Percentiles rank a stretch among this genome's conserved stretches.
These are phyloP conservation scores for Crypturellus undulatus DNA, from an alignment of 2,113 vertebrate genomes.

Conservation along the genomic window DNA sequence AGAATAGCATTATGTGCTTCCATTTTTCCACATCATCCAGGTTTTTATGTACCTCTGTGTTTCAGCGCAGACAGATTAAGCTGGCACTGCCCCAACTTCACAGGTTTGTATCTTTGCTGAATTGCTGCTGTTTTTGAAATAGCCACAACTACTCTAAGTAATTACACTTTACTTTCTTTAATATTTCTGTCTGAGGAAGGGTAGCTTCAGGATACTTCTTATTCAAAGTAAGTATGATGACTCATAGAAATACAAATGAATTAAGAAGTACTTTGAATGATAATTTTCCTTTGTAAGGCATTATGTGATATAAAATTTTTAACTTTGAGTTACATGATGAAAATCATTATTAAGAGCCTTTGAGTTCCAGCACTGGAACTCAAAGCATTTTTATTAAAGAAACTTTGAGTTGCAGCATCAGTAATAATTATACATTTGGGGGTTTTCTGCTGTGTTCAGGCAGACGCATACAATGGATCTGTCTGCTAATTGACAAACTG, in stretches of 20 bases:
- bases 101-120: neutral
- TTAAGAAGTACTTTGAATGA: neutral
- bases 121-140: neutral
- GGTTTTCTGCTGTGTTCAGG: neutral
- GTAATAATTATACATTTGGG: neutral
- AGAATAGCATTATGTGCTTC: neutral
- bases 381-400: neutral
- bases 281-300: neutral
- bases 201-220: neutral
- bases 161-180: conserved; percentile 26
- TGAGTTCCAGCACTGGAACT: neutral
- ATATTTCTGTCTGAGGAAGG: neutral
- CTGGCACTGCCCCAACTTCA: neutral
- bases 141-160: neutral
- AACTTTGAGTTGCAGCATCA: neutral
- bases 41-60: neutral
- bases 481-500: neutral
- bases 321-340: neutral
- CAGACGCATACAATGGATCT: neutral
- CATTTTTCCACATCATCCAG: neutral
- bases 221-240: neutral
- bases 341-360: neutral
- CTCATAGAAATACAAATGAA: neutral
- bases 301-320: neutral
- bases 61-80: neutral